Conservation (phyloP, 2,888 invertebrate species). For the Coecobrya sp. region DNA sequence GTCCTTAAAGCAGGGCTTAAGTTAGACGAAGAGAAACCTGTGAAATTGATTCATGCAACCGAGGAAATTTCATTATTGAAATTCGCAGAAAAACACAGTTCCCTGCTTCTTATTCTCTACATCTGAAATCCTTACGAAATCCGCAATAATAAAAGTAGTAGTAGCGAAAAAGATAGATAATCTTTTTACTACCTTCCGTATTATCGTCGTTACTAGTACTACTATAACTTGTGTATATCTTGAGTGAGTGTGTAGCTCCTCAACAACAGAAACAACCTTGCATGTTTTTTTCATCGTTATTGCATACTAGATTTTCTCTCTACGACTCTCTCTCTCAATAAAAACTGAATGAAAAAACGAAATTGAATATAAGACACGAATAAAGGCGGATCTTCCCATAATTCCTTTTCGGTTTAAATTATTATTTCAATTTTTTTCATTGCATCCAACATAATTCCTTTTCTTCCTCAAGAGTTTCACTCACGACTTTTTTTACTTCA, state of each 20-base stretch:
- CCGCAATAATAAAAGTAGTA: background rate
- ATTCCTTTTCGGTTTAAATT: slow-evolving; percentile 51
- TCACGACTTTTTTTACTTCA: slow-evolving; percentile 21
- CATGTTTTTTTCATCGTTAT: background rate
- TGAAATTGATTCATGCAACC: slow-evolving; percentile 75
- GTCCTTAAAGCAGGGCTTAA: background rate
- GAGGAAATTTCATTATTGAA: slow-evolving; percentile 78
- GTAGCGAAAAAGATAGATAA: background rate
- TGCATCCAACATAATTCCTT: background rate
- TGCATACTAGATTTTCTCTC: background rate
- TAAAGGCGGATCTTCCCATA: slow-evolving; percentile 57
- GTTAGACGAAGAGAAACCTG: slow-evolving; percentile 1
- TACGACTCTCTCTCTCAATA: background rate
- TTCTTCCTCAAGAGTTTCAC: background rate
- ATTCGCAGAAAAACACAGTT: slow-evolving; percentile 37
- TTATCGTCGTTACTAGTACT: background rate
- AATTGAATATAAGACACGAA: slow-evolving; percentile 51
- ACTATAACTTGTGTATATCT: background rate
- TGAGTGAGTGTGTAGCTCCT: background rate
- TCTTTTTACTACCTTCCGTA: background rate
- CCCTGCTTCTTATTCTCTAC: background rate
- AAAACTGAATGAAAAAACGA: slow-evolving; percentile 13
- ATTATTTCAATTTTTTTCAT: slow-evolving; percentile 7
- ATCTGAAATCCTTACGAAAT: slow-evolving; percentile 22
- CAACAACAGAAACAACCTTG: background rate